A percentile compares a stretch with the other conserved stretches of the same genome.
These are phyloP conservation scores for Danaus chrysippus DNA, from an alignment of 2,888 invertebrate species.

Conservation along the genomic window DNA sequence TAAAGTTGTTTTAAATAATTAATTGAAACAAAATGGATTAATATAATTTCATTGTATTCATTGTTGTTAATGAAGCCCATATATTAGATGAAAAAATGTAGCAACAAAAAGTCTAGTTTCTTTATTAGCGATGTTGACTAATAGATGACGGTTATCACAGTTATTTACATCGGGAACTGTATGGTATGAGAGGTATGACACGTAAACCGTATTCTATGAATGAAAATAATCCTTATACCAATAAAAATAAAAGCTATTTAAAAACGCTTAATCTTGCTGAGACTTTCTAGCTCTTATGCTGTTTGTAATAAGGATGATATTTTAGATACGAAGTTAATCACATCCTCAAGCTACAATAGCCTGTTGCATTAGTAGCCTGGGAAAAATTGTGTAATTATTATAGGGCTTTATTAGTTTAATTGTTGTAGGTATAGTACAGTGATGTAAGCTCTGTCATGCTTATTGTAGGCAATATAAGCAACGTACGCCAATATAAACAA, in stretches of 20 bases:
- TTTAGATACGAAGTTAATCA: constrained; percentile 8
- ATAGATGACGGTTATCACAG: constrained; percentile 31
- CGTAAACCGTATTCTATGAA: constrained; percentile 1
- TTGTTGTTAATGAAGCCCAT: background rate
- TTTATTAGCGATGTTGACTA: constrained; percentile 24
- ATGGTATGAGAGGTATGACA: constrained; percentile 29
- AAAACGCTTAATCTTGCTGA: background rate
- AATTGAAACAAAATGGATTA: too few relatives aligned
- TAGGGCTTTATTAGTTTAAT: constrained; percentile 15
- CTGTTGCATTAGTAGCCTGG: constrained; percentile 33
- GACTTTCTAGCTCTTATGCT: constrained; percentile 1
- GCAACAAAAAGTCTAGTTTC: constrained; percentile 11
- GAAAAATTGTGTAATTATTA: constrained; percentile 34
- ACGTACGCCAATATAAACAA: background rate
- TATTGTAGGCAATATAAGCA: constrained; percentile 8
- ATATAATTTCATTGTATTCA: too few relatives aligned
- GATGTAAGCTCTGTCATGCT: constrained; percentile 16
- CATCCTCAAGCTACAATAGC: constrained; percentile 25
- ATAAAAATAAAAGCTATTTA: constrained; percentile 10
- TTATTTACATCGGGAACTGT: constrained; percentile 30
- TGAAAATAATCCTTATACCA: constrained; percentile 9
- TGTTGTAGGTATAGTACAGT: constrained; percentile 17
- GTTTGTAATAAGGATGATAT: background rate
- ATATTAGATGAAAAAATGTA: background rate
- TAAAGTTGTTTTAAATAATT: background rate